Base-by-base conservation (phyloP, 2,888 invertebrate species). In the Drosophila prolongata region DNA sequence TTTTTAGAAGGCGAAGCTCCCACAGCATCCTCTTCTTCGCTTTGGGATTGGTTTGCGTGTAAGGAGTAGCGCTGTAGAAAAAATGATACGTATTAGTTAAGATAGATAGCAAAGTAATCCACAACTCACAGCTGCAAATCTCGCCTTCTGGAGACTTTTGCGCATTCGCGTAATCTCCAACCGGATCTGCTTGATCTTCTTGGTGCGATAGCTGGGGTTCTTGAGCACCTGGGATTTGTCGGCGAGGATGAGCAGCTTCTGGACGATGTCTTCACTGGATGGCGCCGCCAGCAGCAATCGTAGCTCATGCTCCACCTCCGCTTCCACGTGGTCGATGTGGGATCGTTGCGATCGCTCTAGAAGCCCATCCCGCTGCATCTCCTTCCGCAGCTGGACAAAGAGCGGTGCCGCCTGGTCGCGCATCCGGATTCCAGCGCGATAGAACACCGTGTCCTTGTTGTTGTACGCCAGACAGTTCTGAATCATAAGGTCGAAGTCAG, bases 391-490 rank as follows among this genome's bases (percentile, higher is more conserved):
- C 87, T 95, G 95, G 1, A 96, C 95, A 89, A 98, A 96, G 47
- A 98, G 93, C 0, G 95, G 94, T 24, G 94, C 94, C 67, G 98
- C 98, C 92, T 97, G 97, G 80, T 98, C 98, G 42, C 97, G 94
- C 95, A 99, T 96, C 89, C 96, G 96, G 2, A 97, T 93, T 0
- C 97, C 98, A 2, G 98, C 96, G 59, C 96, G 95, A 92, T 98
- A 98, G 92, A 98, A 99, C 62, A 98, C 96, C 0, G 98, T 98
- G 84, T 98, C 98, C 90, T 97, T 97, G 77, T 97, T 96, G 91
- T 99, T 99, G 91, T 99, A 99, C 0, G 96, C 96, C 85, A 98
- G 94, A 90, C 99, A 99, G 92, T 99, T 99, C 77, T 95, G 95
- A 64, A 99, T 97, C 96, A 99, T 99, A n/a, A 99, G 94, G 87